phyloP scores from a whole-genome alignment of 2,113 vertebrate genomes.

The Myotis brandtii region DNA sequence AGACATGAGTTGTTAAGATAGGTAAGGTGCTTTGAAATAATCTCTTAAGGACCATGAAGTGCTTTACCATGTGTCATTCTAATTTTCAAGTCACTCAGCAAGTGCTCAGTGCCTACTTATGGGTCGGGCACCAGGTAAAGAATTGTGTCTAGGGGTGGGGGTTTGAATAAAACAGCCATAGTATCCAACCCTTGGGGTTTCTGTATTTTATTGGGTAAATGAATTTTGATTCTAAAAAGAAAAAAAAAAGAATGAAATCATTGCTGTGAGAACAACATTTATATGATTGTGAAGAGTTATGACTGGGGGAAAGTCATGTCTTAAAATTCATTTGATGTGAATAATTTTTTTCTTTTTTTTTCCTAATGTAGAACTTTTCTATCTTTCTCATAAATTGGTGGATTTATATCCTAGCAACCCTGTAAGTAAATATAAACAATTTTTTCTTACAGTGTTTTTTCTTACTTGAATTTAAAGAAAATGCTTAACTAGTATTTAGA shows the following conservation, averaged over 20 bases:
- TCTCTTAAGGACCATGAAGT: rapidly evolving
- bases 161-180: neutral
- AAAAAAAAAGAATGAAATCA: neutral
- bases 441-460: neutral
- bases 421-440: constrained; percentile 88
- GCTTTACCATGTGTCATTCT: neutral
- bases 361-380: constrained; percentile 93
- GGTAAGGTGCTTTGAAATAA: neutral
- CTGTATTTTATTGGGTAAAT: neutral
- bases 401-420: constrained; percentile 99
- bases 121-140: neutral
- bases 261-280: neutral
- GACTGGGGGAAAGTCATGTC: neutral
- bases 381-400: constrained; percentile 98
- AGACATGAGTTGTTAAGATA: neutral
- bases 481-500: constrained; percentile 24
- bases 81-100: neutral
- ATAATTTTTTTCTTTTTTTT: constrained; percentile 72
- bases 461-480: constrained; percentile 47
- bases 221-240: neutral
- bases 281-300: neutral
- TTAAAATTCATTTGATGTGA: constrained; percentile 46
- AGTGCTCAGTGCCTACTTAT: neutral
- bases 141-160: neutral
- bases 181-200: neutral